Percentiles rank a stretch among this genome's conserved stretches.
Conservation (phyloP, 2,113 vertebrate species). For the Pachycephala philippinensis region DNA sequence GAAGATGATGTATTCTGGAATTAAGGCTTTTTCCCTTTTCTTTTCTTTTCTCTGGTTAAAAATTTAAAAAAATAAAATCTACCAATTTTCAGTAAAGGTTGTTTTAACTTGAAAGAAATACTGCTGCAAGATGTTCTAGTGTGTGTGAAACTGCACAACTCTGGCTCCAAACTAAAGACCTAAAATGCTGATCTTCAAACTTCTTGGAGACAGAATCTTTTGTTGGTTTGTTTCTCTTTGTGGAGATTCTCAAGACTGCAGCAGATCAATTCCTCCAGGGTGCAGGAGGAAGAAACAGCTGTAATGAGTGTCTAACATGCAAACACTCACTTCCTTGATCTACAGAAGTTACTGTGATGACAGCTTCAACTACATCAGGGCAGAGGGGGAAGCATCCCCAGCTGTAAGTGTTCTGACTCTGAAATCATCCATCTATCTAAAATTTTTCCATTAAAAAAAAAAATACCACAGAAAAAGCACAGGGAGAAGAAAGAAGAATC, state of each 20-base stretch:
- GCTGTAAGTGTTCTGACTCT: background rate
- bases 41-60: background rate
- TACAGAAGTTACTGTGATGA: background rate
- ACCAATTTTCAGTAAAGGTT: background rate
- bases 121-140: background rate
- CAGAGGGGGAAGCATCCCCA: background rate
- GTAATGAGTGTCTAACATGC: background rate
- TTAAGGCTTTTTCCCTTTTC: background rate
- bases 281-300: background rate
- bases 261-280: background rate
- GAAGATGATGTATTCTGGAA: background rate
- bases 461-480: background rate
- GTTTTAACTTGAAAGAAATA: background rate
- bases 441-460: background rate
- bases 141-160: background rate
- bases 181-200: background rate
- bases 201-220: background rate
- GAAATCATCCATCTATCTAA: background rate
- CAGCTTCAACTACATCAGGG: background rate
- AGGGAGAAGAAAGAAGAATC: background rate
- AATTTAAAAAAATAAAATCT: background rate
- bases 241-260: background rate
- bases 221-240: background rate
- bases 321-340: background rate
- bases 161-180: background rate